Evolutionary conservation across 2,888 invertebrate species (phyloP).

Genomic region (Dorcus parallelipipedus): DNA sequence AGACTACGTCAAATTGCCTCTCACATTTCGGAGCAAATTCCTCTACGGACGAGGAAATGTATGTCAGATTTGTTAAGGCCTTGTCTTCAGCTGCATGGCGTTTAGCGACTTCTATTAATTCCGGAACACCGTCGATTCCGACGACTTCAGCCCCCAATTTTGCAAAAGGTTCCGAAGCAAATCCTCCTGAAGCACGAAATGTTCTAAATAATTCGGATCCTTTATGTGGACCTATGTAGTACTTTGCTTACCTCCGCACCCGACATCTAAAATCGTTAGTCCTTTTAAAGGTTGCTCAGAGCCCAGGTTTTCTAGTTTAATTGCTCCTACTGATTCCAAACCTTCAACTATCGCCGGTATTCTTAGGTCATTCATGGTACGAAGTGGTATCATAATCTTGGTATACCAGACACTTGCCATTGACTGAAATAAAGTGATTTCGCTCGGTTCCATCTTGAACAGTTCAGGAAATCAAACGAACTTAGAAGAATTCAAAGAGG

Average conservation of each 20-base stretch:
- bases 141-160: conserved; percentile 72
- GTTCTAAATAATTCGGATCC: no score
- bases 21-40: conserved; percentile 36
- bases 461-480: no score
- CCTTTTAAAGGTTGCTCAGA: conserved; percentile 58
- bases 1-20: conserved; percentile 57
- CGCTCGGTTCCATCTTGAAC: no score
- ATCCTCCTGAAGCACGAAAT: conserved; percentile 2
- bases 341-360: not conserved
- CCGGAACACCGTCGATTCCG: conserved; percentile 71
- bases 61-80: conserved; percentile 37
- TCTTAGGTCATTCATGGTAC: not conserved
- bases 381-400: not conserved
- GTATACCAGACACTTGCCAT: no score
- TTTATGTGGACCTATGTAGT: no score
- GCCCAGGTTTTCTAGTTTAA: not conserved
- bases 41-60: conserved; percentile 54
- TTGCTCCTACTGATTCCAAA: not conserved
- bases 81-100: conserved; percentile 50
- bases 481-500: no score
- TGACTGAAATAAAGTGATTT: no score
- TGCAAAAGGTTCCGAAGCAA: conserved; percentile 53
- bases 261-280: conserved; percentile 79
- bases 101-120: conserved; percentile 63
- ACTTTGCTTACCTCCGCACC: conserved; percentile 70